Percentiles rank a stretch among this genome's conserved stretches.
These are phyloP conservation scores for Polyploca ridens DNA, from an alignment of 2,888 invertebrate genomes.

Conservation along the genomic window DNA sequence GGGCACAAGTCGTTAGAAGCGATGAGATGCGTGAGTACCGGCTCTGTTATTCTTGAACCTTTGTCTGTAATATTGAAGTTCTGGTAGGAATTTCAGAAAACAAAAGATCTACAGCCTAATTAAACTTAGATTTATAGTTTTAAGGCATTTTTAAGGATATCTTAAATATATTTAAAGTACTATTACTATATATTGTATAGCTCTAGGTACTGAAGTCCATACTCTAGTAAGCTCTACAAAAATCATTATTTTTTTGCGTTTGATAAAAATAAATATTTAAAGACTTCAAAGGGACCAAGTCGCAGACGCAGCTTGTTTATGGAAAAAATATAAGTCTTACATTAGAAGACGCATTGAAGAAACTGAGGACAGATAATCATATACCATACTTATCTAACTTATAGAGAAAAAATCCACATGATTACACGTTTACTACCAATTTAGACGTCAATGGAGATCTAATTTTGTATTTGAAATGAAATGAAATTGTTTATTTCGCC, in stretches of 20 bases:
- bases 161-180: too few relatives aligned
- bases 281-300: not conserved
- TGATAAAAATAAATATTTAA: not conserved
- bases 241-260: not conserved
- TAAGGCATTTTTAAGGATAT: too few relatives aligned
- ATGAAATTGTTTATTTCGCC: too few relatives aligned
- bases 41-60: slow-evolving; percentile 18
- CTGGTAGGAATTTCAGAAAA: too few relatives aligned
- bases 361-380: not conserved
- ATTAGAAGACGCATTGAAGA: not conserved
- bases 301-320: not conserved
- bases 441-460: not conserved
- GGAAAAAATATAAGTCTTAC: not conserved
- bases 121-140: too few relatives aligned
- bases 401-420: not conserved
- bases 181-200: too few relatives aligned
- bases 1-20: slow-evolving; percentile 37
- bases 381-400: not conserved
- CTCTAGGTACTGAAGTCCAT: too few relatives aligned
- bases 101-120: too few relatives aligned
- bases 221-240: too few relatives aligned
- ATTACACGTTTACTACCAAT: not conserved
- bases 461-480: not conserved
- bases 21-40: slow-evolving; percentile 31
- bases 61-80: not conserved